A percentile compares a stretch with the other conserved stretches of the same genome.
These are phyloP conservation scores for Arctia plantaginis DNA, from an alignment of 2,888 invertebrate genomes.

Conservation along the genomic window DNA sequence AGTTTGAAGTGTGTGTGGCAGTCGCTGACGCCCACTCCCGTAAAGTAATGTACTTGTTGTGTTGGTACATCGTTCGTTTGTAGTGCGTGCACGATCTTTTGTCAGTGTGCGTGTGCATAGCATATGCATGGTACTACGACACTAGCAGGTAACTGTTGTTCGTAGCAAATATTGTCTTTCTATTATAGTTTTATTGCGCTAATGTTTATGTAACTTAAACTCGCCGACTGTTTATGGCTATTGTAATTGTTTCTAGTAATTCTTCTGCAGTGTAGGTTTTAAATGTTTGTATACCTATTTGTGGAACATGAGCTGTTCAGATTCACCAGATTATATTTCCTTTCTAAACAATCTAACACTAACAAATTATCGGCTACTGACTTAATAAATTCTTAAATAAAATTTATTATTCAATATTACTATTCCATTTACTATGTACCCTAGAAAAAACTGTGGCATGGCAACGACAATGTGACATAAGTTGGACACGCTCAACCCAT, in stretches of 20 bases:
- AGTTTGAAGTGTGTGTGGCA: slow-evolving; percentile 55
- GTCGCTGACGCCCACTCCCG: slow-evolving; percentile 70
- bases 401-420: background rate
- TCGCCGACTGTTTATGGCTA: slow-evolving; percentile 21
- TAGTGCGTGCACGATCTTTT: slow-evolving; percentile 32
- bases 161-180: slow-evolving; percentile 41
- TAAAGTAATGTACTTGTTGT: slow-evolving; percentile 61
- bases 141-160: slow-evolving; percentile 49
- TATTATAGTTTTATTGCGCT: slow-evolving; percentile 40
- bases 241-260: slow-evolving; percentile 20
- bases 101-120: slow-evolving; percentile 27
- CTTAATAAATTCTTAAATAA: background rate
- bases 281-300: background rate
- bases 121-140: slow-evolving; percentile 20
- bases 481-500: slow-evolving; percentile 66
- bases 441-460: slow-evolving; percentile 22
- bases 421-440: background rate
- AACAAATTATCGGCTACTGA: background rate
- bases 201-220: slow-evolving; percentile 31
- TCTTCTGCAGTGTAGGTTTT: background rate
- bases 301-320: background rate
- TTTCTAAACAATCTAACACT: background rate
- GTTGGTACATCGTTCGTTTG: slow-evolving; percentile 42
- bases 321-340: background rate
- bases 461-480: slow-evolving; percentile 53